Percentiles rank a stretch among this genome's conserved stretches.
Evolutionary conservation across 1,140 invertebrate species (phyloP).

Genomic region (Rhyzopertha dominica): DNA sequence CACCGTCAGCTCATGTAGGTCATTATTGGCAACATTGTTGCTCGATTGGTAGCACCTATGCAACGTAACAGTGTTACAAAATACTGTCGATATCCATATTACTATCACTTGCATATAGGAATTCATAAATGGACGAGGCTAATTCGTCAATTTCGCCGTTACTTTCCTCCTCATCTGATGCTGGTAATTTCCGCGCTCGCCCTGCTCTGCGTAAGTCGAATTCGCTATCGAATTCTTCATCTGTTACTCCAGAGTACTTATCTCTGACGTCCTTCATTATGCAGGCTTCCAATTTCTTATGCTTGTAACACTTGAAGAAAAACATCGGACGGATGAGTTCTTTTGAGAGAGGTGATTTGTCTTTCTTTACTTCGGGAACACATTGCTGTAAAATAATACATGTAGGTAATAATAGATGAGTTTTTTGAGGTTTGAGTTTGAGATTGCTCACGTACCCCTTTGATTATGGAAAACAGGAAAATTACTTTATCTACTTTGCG

Average conservation of each 20-base stretch:
- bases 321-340: constrained; percentile 61
- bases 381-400: constrained; percentile 52
- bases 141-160: constrained; percentile 52
- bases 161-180: constrained; percentile 41
- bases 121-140: constrained; percentile 53
- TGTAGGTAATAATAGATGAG: neutral
- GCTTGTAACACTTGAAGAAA: constrained; percentile 66
- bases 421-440: too few relatives aligned
- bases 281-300: constrained; percentile 63
- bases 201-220: constrained; percentile 49
- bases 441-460: too few relatives aligned
- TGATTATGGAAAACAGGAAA: too few relatives aligned
- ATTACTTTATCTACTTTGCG: too few relatives aligned
- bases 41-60: constrained; percentile 7
- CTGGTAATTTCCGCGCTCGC: constrained; percentile 26
- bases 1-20: neutral
- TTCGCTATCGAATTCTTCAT: constrained; percentile 52
- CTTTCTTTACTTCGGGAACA: constrained; percentile 57
- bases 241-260: constrained; percentile 48
- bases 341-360: constrained; percentile 53
- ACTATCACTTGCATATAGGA: constrained; percentile 49
- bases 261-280: constrained; percentile 64
- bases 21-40: neutral
- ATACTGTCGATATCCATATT: constrained; percentile 51
- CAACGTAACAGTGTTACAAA: constrained; percentile 39